phyloP scores from a whole-genome alignment of 2,888 invertebrate species.

The Dolichopus griseipennis region DNA sequence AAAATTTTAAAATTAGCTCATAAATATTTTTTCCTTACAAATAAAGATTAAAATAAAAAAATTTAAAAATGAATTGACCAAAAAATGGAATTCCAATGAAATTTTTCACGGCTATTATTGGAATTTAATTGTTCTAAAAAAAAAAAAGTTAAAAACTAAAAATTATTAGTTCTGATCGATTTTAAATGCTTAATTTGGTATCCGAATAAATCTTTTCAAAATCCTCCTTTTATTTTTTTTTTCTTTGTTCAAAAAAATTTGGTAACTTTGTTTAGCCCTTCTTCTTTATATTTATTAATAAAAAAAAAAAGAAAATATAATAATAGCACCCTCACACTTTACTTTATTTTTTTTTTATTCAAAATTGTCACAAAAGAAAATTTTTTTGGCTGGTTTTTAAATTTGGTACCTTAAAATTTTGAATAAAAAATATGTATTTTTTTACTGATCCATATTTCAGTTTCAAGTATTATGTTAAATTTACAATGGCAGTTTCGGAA shows the following conservation, averaged over 20 bases:
- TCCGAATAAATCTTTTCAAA: neutral
- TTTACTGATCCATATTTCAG: no score
- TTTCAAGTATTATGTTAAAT: no score
- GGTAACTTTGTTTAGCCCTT: neutral
- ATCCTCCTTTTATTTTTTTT: neutral
- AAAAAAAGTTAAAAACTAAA: neutral
- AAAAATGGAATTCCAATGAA: neutral
- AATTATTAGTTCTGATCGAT: neutral
- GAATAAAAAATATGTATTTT: no score
- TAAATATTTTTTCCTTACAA: no score
- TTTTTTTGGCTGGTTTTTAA: neutral
- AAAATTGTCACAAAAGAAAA: no score
- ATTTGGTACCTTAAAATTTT: no score
- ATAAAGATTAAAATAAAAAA: neutral
- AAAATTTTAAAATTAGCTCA: no score
- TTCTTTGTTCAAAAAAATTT: neutral
- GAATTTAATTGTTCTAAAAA: neutral
- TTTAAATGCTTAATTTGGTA: neutral
- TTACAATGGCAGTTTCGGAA: no score
- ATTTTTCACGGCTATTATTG: conserved; percentile 6
- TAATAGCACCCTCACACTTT: neutral
- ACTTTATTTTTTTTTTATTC: neutral
- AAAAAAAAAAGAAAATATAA: neutral
- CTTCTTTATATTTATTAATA: neutral
- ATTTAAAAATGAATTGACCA: neutral